These are phyloP conservation scores for Drosophila lacertosa DNA, from an alignment of 1,140 invertebrate genomes.

Conservation along the genomic window DNA sequence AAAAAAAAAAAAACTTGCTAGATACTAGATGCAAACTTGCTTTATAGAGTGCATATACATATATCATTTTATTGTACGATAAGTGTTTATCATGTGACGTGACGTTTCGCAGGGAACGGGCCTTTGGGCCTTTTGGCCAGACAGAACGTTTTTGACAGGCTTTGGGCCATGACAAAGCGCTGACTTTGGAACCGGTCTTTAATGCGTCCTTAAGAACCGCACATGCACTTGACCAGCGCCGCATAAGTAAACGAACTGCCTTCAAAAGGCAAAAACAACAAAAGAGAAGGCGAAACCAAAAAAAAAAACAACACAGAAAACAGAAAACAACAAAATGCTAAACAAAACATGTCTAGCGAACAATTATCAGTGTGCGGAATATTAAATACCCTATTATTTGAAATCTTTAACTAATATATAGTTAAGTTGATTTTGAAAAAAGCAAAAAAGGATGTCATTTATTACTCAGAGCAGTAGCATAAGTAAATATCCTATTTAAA, in stretches of 20 bases:
- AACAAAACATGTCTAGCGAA: slow-evolving; percentile 2
- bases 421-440: no score
- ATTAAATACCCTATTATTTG: slow-evolving; percentile 7
- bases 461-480: no score
- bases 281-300: slow-evolving; percentile 39
- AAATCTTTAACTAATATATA: neutral
- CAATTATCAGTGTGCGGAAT: neutral
- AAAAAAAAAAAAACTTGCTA: slow-evolving; percentile 27
- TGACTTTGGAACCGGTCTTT: slow-evolving; percentile 62
- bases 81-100: slow-evolving; percentile 36
- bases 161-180: slow-evolving; percentile 40
- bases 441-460: no score
- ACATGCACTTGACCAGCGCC: slow-evolving; percentile 70
- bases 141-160: slow-evolving; percentile 47
- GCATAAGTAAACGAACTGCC: slow-evolving; percentile 69
- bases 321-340: slow-evolving; percentile 13
- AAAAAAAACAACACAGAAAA: slow-evolving; percentile 26
- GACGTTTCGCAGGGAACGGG: neutral
- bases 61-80: slow-evolving; percentile 41
- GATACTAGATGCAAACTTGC: slow-evolving; percentile 36
- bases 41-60: slow-evolving; percentile 11
- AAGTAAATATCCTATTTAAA: no score
- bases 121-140: slow-evolving; percentile 1
- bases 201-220: slow-evolving; percentile 63
- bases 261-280: slow-evolving; percentile 43